Evolutionary conservation across 2,888 invertebrate species (phyloP).

Genomic region (Luffia ferchaultella): DNA sequence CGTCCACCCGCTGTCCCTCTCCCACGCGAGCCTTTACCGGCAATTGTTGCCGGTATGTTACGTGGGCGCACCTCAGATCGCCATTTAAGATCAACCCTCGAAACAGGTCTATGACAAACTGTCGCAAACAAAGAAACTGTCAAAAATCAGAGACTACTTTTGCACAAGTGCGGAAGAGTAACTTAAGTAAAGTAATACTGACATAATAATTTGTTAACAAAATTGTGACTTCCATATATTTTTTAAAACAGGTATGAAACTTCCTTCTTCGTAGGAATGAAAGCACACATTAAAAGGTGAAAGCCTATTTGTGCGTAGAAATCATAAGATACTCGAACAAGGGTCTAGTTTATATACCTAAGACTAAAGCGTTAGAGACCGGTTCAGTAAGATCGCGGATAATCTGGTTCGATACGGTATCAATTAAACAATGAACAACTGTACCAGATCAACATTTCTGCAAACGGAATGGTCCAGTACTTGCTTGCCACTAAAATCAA

Average conservation of each 20-base stretch:
- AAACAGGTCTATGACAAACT: constrained; percentile 16
- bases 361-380: no score
- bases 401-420: constrained; percentile 35
- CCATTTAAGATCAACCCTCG: constrained; percentile 49
- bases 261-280: no score
- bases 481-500: neutral
- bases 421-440: constrained; percentile 27
- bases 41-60: constrained; percentile 26
- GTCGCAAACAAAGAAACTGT: constrained; percentile 20
- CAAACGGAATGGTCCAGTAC: neutral
- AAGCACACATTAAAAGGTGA: no score
- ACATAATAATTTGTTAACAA: no score
- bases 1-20: constrained; percentile 25
- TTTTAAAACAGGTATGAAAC: no score
- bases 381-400: constrained; percentile 9
- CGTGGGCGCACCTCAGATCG: constrained; percentile 49
- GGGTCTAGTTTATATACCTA: no score
- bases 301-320: no score
- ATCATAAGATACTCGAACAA: no score
- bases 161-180: no score
- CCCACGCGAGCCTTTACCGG: constrained; percentile 26
- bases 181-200: no score
- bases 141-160: no score
- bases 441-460: constrained; percentile 19
- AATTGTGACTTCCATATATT: no score